These are phyloP conservation scores for Baronia brevicornis DNA, from an alignment of 2,888 invertebrate species.

Conservation along the genomic window DNA sequence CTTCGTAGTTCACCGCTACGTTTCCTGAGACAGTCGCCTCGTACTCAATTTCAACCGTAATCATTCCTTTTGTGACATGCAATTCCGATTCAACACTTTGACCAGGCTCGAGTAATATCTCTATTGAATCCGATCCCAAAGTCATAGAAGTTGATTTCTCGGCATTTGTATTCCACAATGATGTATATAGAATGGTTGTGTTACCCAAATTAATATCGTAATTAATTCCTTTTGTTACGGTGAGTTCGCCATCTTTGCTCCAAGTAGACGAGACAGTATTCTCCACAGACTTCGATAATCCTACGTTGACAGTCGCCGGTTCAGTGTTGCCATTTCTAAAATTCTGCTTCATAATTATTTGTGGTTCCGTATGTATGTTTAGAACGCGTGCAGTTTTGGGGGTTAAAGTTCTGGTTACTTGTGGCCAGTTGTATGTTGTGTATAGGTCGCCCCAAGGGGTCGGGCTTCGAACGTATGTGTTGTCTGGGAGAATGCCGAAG, in stretches of 20 bases:
- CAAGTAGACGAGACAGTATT: constrained; percentile 28
- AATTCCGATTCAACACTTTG: constrained; percentile 28
- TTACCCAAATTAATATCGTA: constrained; percentile 23
- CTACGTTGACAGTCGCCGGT: constrained; percentile 24
- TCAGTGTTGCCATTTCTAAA: constrained; percentile 26
- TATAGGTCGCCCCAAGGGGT: constrained; percentile 44
- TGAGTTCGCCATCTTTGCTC: constrained; percentile 23
- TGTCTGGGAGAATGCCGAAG: constrained; percentile 29
- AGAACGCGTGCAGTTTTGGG: constrained; percentile 27
- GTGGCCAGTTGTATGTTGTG: constrained; percentile 30
- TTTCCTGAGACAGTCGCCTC: constrained; percentile 28
- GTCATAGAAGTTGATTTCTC: constrained; percentile 19
- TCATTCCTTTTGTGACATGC: constrained; percentile 23
- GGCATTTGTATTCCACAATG: constrained; percentile 19
- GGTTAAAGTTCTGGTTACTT: constrained; percentile 29
- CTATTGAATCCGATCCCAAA: constrained; percentile 20
- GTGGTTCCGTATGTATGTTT: constrained; percentile 20
- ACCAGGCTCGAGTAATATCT: constrained; percentile 26
- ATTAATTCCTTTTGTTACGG: constrained; percentile 22
- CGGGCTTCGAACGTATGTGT: constrained; percentile 31
- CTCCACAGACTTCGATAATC: constrained; percentile 23
- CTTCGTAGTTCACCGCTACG: constrained; percentile 28
- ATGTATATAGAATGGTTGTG: constrained; percentile 22
- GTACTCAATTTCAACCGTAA: constrained; percentile 32
- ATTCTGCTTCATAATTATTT: constrained; percentile 20